Evolutionary conservation across 2,888 invertebrate genomes (phyloP).

Genomic region (Stenchaetothrips biformis): DNA sequence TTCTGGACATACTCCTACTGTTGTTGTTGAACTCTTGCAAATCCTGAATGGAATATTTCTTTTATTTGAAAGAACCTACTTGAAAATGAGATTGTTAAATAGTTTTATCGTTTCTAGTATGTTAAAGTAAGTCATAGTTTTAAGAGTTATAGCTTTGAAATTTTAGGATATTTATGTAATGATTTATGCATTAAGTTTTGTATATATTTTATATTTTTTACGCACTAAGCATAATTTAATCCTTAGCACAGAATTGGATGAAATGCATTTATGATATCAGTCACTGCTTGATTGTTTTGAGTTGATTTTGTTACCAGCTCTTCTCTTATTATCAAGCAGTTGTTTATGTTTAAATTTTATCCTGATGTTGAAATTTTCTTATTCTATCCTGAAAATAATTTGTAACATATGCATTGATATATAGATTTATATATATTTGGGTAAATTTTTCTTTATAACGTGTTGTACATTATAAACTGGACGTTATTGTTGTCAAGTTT

Average conservation of each 20-base stretch:
- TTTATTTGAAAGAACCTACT: background rate
- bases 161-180: conserved; percentile 11
- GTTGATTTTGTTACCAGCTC: conserved; percentile 11
- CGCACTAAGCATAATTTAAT: background rate
- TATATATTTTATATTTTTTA: conserved; percentile 25
- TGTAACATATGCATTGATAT: background rate
- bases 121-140: conserved; percentile 4
- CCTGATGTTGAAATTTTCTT: conserved; percentile 21
- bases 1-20: too few species aligned
- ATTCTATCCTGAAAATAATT: conserved; percentile 13
- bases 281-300: background rate
- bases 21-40: too few species aligned
- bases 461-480: background rate
- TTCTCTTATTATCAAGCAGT: background rate
- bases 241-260: conserved; percentile 4
- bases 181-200: conserved; percentile 18
- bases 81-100: conserved; percentile 17
- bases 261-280: background rate
- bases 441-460: background rate
- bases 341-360: conserved; percentile 14
- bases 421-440: background rate
- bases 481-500: background rate
- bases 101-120: conserved; percentile 12
- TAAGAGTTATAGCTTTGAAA: conserved; percentile 19
- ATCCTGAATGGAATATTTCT: too few species aligned